Base-by-base conservation (phyloP, 1,140 invertebrate species). In the Contarinia nasturtii region DNA sequence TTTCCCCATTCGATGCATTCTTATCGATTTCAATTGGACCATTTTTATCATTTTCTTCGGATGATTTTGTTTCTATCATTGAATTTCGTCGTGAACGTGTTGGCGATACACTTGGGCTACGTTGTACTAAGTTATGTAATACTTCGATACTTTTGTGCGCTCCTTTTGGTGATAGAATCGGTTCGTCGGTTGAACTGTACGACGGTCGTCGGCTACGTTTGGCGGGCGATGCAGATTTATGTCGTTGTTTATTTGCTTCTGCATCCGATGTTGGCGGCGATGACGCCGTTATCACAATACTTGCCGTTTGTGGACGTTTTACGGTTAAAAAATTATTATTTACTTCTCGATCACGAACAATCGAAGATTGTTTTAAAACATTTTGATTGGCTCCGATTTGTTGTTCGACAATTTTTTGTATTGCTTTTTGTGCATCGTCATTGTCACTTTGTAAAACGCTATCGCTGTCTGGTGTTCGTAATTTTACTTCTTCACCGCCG, bases 401-500 rank as follows among this genome's bases (percentile, higher is more conserved):
- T 5, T 27, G 27, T 27, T 27, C 27, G 27, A 27, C 27, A 27
- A 27, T 27, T 27, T 27, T 27, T 27, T 27, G 27, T 5, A 27
- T 27, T 27, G 27, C 27, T 27, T 27, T 27, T 27, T 27, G 27
- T 27, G 27, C 27, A 40, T n/a, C 53, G 46, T 71, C 69, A 37
- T 64, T 65, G 51, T 73, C 70, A 52, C 67, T 69, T 14, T 65
- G 60, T 15, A 67, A 55, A 44, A 70, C 54, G 53, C 68, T 74
- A 53, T 86, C 82, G 55, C 81, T 84, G 51, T 87, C 83, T 1
- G 84, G 84, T 12, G 83, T 87, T 44, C 82, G 68, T 55, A 87
- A 69, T 66, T 86, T 86, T 0, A 86, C 76, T 43, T 82, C 72
- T 66, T 86, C 84, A 8, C 84, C 84, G 1, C 84, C 84, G 55